phyloP scores from a whole-genome alignment of 2,888 invertebrate genomes.

The Melanophora roralis region DNA sequence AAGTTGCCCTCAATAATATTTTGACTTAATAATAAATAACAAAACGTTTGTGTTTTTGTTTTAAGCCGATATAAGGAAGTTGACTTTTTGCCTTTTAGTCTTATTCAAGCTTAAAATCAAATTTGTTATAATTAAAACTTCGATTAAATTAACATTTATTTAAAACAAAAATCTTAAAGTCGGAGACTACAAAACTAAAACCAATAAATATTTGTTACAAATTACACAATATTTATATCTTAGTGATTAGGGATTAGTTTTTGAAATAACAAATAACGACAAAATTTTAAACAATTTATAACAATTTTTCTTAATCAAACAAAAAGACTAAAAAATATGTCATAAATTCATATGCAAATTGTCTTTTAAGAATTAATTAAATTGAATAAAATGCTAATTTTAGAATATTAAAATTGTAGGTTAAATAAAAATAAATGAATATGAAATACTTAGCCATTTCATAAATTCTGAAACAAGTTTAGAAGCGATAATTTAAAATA shows the following conservation, averaged over 20 bases:
- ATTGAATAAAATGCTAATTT: neutral
- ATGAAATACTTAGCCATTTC: neutral
- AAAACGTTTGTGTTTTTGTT: no score
- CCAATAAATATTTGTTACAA: constrained; percentile 8
- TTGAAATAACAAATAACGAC: neutral
- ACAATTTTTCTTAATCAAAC: neutral
- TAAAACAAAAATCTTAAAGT: neutral
- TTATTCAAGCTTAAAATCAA: no score
- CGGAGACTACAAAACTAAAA: constrained; percentile 18
- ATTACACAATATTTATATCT: constrained; percentile 18
- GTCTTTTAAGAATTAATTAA: neutral
- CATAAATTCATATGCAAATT: constrained; percentile 11
- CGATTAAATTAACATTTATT: neutral
- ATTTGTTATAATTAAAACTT: neutral
- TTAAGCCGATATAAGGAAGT: no score
- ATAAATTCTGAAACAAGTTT: no score
- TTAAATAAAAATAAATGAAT: no score
- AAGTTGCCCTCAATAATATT: no score
- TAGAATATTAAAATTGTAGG: neutral
- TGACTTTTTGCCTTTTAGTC: no score
- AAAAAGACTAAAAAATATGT: neutral
- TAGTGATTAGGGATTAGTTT: neutral
- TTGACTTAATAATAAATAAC: no score
- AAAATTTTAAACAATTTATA: constrained; percentile 4
- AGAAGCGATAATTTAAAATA: no score